These are phyloP conservation scores for Leucosticte australis DNA, from an alignment of 2,113 vertebrate genomes.

Conservation along the genomic window DNA sequence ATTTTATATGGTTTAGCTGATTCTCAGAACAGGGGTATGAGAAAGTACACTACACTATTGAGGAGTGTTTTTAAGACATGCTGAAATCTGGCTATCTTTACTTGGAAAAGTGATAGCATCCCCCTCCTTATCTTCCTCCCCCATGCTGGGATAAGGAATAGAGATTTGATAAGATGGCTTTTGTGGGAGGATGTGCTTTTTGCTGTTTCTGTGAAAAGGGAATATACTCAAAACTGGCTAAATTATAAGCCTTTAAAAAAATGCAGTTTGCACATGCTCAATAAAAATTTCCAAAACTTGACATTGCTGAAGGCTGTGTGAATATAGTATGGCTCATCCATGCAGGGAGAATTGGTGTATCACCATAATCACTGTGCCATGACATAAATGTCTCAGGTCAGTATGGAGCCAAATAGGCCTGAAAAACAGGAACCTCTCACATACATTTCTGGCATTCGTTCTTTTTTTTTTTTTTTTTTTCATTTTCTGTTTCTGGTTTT, in stretches of 20 bases:
- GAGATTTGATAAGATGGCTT: slow-evolving; percentile 26
- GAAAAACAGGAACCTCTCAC: not conserved
- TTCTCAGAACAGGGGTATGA: not conserved
- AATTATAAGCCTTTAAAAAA: slow-evolving; percentile 9
- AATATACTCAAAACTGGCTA: slow-evolving; percentile 15
- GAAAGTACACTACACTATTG: not conserved
- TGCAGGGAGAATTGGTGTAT: not conserved
- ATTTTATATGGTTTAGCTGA: not conserved
- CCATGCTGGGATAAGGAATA: slow-evolving; percentile 11
- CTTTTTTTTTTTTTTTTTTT: not conserved
- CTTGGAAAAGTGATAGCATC: slow-evolving; percentile 3
- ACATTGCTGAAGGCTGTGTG: not conserved
- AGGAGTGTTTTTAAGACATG: slow-evolving; percentile 6
- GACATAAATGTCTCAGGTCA: not conserved
- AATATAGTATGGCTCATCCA: not conserved
- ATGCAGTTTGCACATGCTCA: not conserved
- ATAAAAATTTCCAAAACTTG: not conserved
- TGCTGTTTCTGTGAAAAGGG: slow-evolving; percentile 42
- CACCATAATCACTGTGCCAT: not conserved
- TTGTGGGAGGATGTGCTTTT: slow-evolving; percentile 55
- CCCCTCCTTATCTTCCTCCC: not conserved
- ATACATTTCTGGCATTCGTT: not conserved
- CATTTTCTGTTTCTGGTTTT: not conserved
- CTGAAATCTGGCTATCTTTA: slow-evolving; percentile 34
- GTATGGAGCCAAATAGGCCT: not conserved